phyloP scores from a whole-genome alignment of 2,797 vertebrate species.

The Tokudaia tokunoshimensis region DNA sequence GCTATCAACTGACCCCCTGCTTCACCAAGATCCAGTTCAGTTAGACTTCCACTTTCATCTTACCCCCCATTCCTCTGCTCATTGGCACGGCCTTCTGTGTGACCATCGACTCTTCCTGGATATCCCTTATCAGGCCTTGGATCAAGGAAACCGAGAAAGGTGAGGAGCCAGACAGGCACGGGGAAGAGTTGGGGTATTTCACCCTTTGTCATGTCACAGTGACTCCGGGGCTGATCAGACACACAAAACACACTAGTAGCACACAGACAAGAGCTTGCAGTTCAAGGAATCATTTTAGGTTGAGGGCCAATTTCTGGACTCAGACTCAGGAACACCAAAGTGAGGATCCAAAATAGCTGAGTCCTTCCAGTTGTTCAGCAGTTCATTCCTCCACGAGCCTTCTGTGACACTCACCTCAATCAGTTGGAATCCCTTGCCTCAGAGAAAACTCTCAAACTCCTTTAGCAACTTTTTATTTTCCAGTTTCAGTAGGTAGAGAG shows the following conservation, averaged over 20 bases:
- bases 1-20: slow-evolving; percentile 70
- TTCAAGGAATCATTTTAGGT: not conserved
- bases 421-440: not conserved
- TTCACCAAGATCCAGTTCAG: slow-evolving; percentile 70
- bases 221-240: not conserved
- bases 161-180: slow-evolving; percentile 9
- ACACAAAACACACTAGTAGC: not conserved
- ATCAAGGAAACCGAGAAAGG: slow-evolving; percentile 82
- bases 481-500: not conserved
- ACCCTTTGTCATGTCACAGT: not conserved
- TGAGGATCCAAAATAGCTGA: not conserved
- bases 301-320: not conserved
- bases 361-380: not conserved
- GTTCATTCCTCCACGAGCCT: not conserved
- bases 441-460: slow-evolving; percentile 12
- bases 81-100: slow-evolving; percentile 85
- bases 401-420: not conserved
- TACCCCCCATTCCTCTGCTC: slow-evolving; percentile 66
- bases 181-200: not conserved
- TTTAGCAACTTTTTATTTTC: slow-evolving; percentile 13
- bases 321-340: slow-evolving; percentile 19
- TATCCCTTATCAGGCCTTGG: slow-evolving; percentile 72
- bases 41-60: slow-evolving; percentile 84
- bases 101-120: slow-evolving; percentile 82
- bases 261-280: not conserved